Evolutionary conservation across 2,113 vertebrate species (phyloP).

Genomic region (Pampusana beccarii): DNA sequence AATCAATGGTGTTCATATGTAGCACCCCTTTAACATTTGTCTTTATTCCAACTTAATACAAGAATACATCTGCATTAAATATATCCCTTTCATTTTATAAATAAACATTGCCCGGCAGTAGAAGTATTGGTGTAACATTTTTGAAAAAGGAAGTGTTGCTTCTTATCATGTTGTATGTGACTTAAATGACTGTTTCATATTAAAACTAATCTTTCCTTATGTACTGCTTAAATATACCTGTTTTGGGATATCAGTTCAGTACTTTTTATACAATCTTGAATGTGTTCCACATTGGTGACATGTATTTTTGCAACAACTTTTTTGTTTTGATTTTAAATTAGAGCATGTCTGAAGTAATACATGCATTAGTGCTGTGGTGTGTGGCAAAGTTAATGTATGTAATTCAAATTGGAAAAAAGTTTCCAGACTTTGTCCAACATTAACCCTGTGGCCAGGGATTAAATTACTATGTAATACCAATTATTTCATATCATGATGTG

Average conservation of each 20-base stretch:
- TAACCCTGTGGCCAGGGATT: slow-evolving; percentile 75
- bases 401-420: slow-evolving; percentile 84
- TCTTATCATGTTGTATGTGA: slow-evolving; percentile 79
- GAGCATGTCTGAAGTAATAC: slow-evolving; percentile 79
- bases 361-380: slow-evolving; percentile 79
- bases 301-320: slow-evolving; percentile 78
- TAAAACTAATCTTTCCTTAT: slow-evolving; percentile 80
- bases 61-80: slow-evolving; percentile 28
- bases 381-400: slow-evolving; percentile 79
- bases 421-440: slow-evolving; percentile 80
- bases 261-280: slow-evolving; percentile 80
- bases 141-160: slow-evolving; percentile 72
- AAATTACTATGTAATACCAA: slow-evolving; percentile 85
- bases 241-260: slow-evolving; percentile 83
- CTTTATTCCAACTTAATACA: neutral
- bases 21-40: slow-evolving; percentile 40
- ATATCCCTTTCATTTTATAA: slow-evolving; percentile 62
- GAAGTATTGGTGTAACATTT: slow-evolving; percentile 70
- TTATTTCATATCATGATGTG: slow-evolving; percentile 74
- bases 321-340: slow-evolving; percentile 73
- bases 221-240: slow-evolving; percentile 83
- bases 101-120: slow-evolving; percentile 73
- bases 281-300: slow-evolving; percentile 86
- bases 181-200: slow-evolving; percentile 83
- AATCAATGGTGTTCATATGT: slow-evolving; percentile 20